A percentile compares a stretch with the other conserved stretches of the same genome.
phyloP scores from a whole-genome alignment of 2,797 vertebrate species.

The Manis javanica region DNA sequence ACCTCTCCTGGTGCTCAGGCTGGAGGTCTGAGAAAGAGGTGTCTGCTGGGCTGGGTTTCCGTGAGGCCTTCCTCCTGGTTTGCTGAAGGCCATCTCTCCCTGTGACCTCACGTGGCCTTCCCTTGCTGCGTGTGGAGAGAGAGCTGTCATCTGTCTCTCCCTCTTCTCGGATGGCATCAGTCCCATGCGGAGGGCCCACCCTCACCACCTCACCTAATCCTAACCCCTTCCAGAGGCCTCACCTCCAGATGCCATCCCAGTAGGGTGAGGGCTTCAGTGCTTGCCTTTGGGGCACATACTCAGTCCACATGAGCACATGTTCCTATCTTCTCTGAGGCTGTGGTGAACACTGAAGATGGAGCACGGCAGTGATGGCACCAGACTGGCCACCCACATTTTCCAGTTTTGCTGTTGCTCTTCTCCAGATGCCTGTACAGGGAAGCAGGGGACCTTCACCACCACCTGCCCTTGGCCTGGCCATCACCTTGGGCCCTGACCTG shows the following conservation, averaged over 20 bases:
- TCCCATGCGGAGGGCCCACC: neutral
- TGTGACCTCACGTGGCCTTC: neutral
- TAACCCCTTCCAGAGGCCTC: too few species aligned
- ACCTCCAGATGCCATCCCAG: too few species aligned
- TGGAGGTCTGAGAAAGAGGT: too few species aligned
- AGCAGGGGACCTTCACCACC: accelerated
- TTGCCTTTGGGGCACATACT: too few species aligned
- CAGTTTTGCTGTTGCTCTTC: too few species aligned
- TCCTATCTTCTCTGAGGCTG: neutral
- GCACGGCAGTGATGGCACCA: neutral
- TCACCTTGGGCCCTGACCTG: too few species aligned
- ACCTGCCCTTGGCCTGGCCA: neutral
- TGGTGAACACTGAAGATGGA: neutral
- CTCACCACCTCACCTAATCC: neutral
- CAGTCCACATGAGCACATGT: accelerated
- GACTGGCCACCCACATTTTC: neutral
- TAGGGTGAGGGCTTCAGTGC: too few species aligned
- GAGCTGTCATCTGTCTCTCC: neutral
- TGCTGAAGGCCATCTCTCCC: neutral
- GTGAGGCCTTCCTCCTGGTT: neutral
- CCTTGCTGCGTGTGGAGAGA: neutral
- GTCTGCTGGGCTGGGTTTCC: accelerated
- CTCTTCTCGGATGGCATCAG: too few species aligned
- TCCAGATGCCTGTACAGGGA: neutral
- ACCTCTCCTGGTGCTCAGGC: too few species aligned